phyloP scores from a whole-genome alignment of 2,888 invertebrate genomes.

The Coleophora deauratella region DNA sequence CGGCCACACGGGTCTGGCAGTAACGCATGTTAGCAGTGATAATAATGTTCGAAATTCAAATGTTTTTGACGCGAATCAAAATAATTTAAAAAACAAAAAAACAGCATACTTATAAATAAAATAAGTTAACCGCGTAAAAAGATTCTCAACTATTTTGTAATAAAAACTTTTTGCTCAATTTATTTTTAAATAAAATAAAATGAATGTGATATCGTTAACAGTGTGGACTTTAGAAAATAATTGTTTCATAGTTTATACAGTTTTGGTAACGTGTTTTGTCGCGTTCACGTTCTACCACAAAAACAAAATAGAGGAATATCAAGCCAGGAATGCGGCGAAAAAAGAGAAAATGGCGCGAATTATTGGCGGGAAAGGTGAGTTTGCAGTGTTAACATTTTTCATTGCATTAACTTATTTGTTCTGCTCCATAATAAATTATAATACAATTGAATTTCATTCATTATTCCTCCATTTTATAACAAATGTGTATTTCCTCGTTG shows the following conservation, averaged over 20 bases:
- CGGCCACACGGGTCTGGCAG: not conserved
- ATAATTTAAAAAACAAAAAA: too few species aligned
- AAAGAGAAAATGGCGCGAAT: slow-evolving; percentile 39
- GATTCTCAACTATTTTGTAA: too few species aligned
- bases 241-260: slow-evolving; percentile 56
- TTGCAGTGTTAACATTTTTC: slow-evolving; percentile 3
- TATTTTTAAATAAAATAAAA: slow-evolving; percentile 20
- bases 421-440: too few species aligned
- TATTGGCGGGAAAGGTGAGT: slow-evolving; percentile 40
- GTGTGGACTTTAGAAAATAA: slow-evolving; percentile 61
- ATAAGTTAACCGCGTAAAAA: too few species aligned
- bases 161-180: too few species aligned
- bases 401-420: too few species aligned
- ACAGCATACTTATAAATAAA: too few species aligned
- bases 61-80: too few species aligned
- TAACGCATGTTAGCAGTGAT: not conserved
- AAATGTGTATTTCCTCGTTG: too few species aligned
- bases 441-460: too few species aligned
- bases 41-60: too few species aligned
- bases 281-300: slow-evolving; percentile 56
- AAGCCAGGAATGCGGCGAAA: slow-evolving; percentile 32
- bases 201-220: slow-evolving; percentile 55
- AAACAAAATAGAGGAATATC: slow-evolving; percentile 45
- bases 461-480: too few species aligned
- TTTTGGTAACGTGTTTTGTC: slow-evolving; percentile 48